phyloP scores from a whole-genome alignment of 2,888 invertebrate genomes.

The Agrochola litura region DNA sequence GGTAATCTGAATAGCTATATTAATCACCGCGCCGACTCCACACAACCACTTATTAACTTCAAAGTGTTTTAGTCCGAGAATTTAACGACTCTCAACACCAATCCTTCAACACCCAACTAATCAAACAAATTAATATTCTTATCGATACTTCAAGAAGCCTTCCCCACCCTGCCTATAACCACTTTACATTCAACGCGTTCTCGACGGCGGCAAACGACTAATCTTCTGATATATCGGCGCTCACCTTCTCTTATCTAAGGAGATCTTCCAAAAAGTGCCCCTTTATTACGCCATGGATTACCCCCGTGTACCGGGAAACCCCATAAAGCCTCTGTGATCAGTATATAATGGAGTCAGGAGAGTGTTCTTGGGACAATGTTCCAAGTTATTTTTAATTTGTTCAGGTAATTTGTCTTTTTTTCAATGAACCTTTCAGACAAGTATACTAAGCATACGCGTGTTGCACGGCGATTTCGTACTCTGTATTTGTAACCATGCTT shows the following conservation, averaged over 20 bases:
- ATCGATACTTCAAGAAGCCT: constrained; percentile 52
- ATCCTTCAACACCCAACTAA: constrained; percentile 30
- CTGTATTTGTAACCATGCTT: no score
- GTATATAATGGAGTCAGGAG: constrained; percentile 62
- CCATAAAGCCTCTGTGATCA: constrained; percentile 71
- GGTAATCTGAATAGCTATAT: not conserved
- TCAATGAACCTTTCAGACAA: not conserved
- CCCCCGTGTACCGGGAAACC: constrained; percentile 68
- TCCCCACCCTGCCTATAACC: constrained; percentile 71
- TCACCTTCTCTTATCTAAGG: constrained; percentile 87
- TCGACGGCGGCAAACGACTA: constrained; percentile 84
- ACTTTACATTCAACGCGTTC: constrained; percentile 86
- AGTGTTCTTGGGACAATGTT: constrained; percentile 23
- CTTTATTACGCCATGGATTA: constrained; percentile 84
- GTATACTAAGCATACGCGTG: no score
- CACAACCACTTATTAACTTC: not conserved
- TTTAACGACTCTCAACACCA: not conserved
- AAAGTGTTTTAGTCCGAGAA: not conserved
- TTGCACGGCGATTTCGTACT: no score
- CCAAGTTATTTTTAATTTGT: constrained; percentile 24
- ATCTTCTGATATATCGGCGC: constrained; percentile 89
- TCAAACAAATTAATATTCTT: constrained; percentile 41
- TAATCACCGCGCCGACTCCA: not conserved
- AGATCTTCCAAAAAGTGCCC: constrained; percentile 86
- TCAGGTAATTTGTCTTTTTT: constrained; percentile 6